A percentile compares a stretch with the other conserved stretches of the same genome.
Conservation (phyloP, 2,888 invertebrate genomes). For the Chalcis sispes region DNA sequence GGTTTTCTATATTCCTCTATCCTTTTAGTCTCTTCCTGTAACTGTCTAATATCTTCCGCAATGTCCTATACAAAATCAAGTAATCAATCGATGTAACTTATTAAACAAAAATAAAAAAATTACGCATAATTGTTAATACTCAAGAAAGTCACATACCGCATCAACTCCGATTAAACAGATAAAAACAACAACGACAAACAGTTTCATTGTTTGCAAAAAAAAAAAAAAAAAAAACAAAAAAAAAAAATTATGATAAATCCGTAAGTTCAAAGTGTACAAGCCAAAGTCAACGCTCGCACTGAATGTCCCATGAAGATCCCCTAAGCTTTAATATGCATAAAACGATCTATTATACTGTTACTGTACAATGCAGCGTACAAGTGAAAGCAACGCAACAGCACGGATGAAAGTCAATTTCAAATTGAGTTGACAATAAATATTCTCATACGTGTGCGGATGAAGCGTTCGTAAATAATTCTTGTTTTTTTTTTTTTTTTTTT, state of each 20-base stretch:
- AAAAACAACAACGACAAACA: not conserved
- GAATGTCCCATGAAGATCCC: slow-evolving; percentile 5
- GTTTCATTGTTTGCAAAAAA: slow-evolving; percentile 16
- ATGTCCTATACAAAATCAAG: slow-evolving; percentile 12
- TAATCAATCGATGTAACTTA: not conserved
- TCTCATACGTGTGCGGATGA: no score
- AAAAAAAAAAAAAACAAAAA: no score
- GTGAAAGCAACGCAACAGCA: slow-evolving; percentile 5
- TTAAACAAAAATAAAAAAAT: not conserved
- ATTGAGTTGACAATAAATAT: slow-evolving; percentile 7
- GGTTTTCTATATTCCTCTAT: slow-evolving; percentile 45
- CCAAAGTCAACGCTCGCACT: slow-evolving; percentile 39
- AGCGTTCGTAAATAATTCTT: no score
- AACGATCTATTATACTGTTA: slow-evolving; percentile 49
- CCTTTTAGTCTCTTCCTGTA: slow-evolving; percentile 34
- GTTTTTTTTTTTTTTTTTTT: no score
- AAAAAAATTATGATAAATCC: no score
- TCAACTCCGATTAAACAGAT: not conserved
- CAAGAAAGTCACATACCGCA: slow-evolving; percentile 4
- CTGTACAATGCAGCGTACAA: slow-evolving; percentile 3
- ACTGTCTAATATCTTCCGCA: slow-evolving; percentile 21
- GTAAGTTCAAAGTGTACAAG: slow-evolving; percentile 17
- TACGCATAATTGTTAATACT: not conserved
- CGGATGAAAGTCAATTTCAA: slow-evolving; percentile 27
- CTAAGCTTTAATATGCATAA: slow-evolving; percentile 43